Evolutionary conservation across 1,140 invertebrate genomes (phyloP), one percentile per base, ranked within the genome.

Genomic region (Tigriopus japonicus): DNA sequence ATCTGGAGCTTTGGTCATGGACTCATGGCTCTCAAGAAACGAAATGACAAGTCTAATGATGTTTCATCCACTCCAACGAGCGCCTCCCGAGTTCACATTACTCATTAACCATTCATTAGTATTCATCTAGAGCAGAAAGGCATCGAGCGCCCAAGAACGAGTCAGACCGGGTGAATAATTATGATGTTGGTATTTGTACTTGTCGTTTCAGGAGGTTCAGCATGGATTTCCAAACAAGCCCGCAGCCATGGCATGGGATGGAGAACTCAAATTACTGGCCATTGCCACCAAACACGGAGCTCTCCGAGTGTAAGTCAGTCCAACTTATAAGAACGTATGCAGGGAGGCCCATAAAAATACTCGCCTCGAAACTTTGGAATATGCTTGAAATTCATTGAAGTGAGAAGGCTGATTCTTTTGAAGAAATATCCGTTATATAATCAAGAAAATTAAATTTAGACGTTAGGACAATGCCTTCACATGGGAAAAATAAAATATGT

Each of bases 141-240:
- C n/a, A 49, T 15, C 45, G 6, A 55, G 23, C 53, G n/a, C 53
- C 2, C 3, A 40, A 15, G 9, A 24, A 24, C 2, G 21, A 55
- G 15, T 40, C 24, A 24, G 15, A 23, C 15, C 2, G 6, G n/a
- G n/a, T 43, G 21, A 24, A 15, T 24, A 23, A 58, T 15, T 23
- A 17, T 19, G 17, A 17, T 42, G 21, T 35, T n/a, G 17, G 10
- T 41, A 42, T 35, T 40, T 58, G 40, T 23, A 13, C 55, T 40
- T 69, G 64, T 73, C 54, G 71, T 80, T 77, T 63, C 74, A 96
- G 91, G 92, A 89, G 66, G 78, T 87, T 10, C 86, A 92, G 67
- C 90, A 96, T 85, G 93, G 93, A 65, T 97, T 96, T 75, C 91
- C 92, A 41, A 86, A 88, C 71, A 87, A 89, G 75, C 88, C 90